Base-by-base conservation (phyloP, 2,113 vertebrate genomes). In the Toxostoma redivivum region DNA sequence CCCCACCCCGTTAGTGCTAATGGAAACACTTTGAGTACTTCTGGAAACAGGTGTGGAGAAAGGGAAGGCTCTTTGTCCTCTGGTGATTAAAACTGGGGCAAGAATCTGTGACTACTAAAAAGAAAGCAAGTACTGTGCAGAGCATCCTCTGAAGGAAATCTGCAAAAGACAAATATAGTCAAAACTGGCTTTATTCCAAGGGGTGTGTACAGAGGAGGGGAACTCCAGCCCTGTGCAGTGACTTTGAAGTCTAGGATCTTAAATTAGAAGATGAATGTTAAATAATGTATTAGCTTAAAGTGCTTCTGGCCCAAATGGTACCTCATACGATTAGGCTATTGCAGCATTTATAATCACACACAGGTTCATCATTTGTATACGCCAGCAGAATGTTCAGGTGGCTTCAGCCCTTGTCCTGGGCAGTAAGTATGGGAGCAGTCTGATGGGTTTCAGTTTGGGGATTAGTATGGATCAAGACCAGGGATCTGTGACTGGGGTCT, bases 231-330 rank as follows among this genome's bases (percentile, higher is more conserved):
- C 82, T 47, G 2, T 81, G 38, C 84, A 40, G 38, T 77, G 81
- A 66, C 82, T 95, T 88, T 88, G 38, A 86, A 93, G 64, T 74
- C 67, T 74, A 35, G 23, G 74, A 86, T 70, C 82, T 81, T 94
- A 95, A 90, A 83, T 93, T 83, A 84, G 91, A 89, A 91, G 33
- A 76, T 84, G 51, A 60, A 60, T 74, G 24, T 86, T 95, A 92
- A 93, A 93, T 88, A 90, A 94, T 81, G 9, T 61, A 70, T 83
- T 62, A 87, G 10, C 53, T 79, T 78, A 60, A 92, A 94, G 65
- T 93, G 76, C 79, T 93, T 82, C 58, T 88, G 71, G 50, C 61
- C 58, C 56, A 70, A 72, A n/a, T 44, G 58, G 74, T 92, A 47
- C 88, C 35, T 65, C 57, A 27, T 24, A 44, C 2, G 2, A 27